Conservation (phyloP, 2,113 vertebrate species). For the Myrmecophaga tridactyla region DNA sequence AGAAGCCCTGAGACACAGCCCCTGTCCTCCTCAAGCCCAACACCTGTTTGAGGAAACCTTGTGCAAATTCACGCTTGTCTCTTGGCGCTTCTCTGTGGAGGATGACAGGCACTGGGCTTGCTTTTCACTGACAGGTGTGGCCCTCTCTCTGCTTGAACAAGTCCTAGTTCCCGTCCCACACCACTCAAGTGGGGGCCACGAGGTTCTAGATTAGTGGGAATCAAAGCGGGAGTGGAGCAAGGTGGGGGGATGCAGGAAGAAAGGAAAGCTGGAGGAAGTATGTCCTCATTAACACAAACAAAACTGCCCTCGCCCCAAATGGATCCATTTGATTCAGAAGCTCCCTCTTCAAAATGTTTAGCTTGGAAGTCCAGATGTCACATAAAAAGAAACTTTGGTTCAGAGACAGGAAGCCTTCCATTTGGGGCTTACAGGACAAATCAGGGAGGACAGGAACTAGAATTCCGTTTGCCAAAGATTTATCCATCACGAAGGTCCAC, state of each 20-base stretch:
- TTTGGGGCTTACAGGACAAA: background rate
- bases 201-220: background rate
- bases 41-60: background rate
- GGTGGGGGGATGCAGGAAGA: background rate
- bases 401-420: background rate
- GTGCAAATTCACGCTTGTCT: background rate
- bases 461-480: background rate
- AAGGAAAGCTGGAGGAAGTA: background rate
- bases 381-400: background rate
- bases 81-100: background rate
- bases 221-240: background rate
- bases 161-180: background rate
- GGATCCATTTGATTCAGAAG: background rate
- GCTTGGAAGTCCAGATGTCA: background rate
- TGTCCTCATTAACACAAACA: background rate
- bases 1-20: background rate
- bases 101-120: background rate
- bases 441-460: background rate
- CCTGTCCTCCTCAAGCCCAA: background rate
- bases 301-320: background rate
- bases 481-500: background rate
- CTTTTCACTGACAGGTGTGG: background rate
- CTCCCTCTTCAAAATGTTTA: background rate
- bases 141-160: background rate
- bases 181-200: background rate